Evolutionary conservation across 2,113 vertebrate species (phyloP).

Genomic region (Probosciger aterrimus): DNA sequence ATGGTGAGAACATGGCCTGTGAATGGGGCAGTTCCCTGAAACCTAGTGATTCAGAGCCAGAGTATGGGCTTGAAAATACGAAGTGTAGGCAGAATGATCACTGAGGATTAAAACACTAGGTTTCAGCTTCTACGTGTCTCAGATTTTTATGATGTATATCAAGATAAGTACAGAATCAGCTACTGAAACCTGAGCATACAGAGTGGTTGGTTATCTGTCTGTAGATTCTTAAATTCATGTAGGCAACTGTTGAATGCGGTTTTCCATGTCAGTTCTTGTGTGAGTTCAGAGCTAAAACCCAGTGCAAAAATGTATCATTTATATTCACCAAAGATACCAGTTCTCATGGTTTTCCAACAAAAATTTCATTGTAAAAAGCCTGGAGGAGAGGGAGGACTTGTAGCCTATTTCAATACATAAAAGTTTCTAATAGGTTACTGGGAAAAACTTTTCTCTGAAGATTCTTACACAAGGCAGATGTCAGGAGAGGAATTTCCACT

Average conservation of each 20-base stretch:
- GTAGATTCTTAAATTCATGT: background rate
- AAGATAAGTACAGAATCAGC: background rate
- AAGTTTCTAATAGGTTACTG: background rate
- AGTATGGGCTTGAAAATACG: background rate
- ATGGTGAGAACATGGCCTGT: background rate
- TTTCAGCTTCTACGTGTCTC: background rate
- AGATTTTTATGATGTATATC: background rate
- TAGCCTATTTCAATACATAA: background rate
- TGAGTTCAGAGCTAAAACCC: background rate
- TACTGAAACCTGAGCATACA: background rate
- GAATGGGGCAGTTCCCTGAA: background rate
- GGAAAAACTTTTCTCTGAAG: background rate
- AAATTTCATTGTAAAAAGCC: background rate
- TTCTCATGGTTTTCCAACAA: background rate
- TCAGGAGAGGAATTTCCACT: background rate
- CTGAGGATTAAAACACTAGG: background rate
- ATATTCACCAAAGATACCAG: background rate
- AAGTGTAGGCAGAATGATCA: background rate
- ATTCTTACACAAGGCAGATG: background rate
- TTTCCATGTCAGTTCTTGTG: background rate
- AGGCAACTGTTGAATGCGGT: background rate
- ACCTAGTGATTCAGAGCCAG: background rate
- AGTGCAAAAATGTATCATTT: background rate
- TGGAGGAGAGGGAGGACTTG: background rate
- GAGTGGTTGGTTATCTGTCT: background rate